A percentile compares a stretch with the other conserved stretches of the same genome.
These are phyloP conservation scores for Rhynchotus rufescens DNA, from an alignment of 2,797 vertebrate genomes.

Conservation along the genomic window DNA sequence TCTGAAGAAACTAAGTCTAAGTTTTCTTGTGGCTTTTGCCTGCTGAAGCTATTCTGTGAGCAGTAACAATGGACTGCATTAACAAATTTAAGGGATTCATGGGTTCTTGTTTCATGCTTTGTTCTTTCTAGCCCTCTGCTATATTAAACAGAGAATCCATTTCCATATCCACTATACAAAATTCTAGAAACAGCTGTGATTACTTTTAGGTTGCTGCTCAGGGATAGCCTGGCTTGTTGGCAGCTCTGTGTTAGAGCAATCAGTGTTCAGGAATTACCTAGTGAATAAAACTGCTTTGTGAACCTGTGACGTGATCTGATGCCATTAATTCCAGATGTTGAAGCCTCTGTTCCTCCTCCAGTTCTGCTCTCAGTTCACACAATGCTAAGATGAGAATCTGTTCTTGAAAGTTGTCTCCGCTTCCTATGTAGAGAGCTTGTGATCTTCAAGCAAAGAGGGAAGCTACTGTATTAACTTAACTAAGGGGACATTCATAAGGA, in stretches of 20 bases:
- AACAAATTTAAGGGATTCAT: slow-evolving; percentile 24
- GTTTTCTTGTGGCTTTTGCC: slow-evolving; percentile 14
- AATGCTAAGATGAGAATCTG: background rate
- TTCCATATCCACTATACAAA: slow-evolving; percentile 12
- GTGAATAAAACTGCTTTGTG: background rate
- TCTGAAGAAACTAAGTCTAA: background rate
- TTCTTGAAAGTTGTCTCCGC: background rate
- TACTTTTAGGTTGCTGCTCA: background rate
- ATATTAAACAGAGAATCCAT: slow-evolving; percentile 19
- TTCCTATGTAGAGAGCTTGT: background rate
- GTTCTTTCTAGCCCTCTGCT: background rate
- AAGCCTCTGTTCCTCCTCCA: background rate
- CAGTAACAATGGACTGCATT: slow-evolving; percentile 23
- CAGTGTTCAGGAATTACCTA: background rate
- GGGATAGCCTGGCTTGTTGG: background rate
- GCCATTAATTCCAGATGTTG: background rate
- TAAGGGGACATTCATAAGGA: background rate
- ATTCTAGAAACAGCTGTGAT: slow-evolving; percentile 10
- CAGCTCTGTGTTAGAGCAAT: background rate
- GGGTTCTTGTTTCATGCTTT: slow-evolving; percentile 19
- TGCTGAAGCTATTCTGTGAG: slow-evolving; percentile 40
- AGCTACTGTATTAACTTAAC: background rate
- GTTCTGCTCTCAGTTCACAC: background rate
- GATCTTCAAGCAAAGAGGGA: background rate
- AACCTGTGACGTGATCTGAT: background rate